Percentiles rank a stretch among this genome's conserved stretches.
phyloP scores from a whole-genome alignment of 2,113 vertebrate species.

The Calyptommatus sinebrachiatus region DNA sequence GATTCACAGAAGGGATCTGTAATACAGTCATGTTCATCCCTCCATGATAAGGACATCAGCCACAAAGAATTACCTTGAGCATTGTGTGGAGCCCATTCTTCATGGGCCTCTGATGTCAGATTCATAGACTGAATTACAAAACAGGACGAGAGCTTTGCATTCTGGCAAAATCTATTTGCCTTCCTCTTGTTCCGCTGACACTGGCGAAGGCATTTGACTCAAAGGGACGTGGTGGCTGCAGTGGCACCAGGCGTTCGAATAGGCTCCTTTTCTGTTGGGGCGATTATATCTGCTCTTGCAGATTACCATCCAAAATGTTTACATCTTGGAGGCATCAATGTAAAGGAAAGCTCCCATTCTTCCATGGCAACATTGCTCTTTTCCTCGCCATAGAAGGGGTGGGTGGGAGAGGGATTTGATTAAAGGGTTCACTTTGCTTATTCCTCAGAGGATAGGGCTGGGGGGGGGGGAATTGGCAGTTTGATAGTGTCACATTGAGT shows the following conservation, averaged over 20 bases:
- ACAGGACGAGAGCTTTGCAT: conserved; percentile 9
- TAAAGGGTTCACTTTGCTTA: neutral
- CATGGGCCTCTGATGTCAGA: neutral
- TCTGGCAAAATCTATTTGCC: neutral
- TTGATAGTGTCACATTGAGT: neutral
- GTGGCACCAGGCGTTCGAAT: neutral
- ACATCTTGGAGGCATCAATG: neutral
- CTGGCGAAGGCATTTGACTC: neutral
- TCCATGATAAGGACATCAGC: neutral
- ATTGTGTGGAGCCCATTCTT: conserved; percentile 7
- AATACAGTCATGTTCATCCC: neutral
- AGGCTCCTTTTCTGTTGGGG: neutral
- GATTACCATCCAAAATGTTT: neutral
- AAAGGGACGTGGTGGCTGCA: neutral
- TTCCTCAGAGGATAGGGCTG: neutral
- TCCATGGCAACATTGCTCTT: neutral
- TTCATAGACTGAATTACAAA: neutral
- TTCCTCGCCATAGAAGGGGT: neutral
- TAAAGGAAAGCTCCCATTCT: conserved; percentile 9
- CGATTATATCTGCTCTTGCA: neutral
- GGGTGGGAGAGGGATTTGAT: neutral
- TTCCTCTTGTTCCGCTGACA: conserved; percentile 2
- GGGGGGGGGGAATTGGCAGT: neutral
- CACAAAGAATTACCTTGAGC: neutral
- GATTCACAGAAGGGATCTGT: neutral